A percentile compares a stretch with the other conserved stretches of the same genome.
These are phyloP conservation scores for Ceratoteleas bidentatus DNA, from an alignment of 1,140 invertebrate genomes.

Conservation along the genomic window DNA sequence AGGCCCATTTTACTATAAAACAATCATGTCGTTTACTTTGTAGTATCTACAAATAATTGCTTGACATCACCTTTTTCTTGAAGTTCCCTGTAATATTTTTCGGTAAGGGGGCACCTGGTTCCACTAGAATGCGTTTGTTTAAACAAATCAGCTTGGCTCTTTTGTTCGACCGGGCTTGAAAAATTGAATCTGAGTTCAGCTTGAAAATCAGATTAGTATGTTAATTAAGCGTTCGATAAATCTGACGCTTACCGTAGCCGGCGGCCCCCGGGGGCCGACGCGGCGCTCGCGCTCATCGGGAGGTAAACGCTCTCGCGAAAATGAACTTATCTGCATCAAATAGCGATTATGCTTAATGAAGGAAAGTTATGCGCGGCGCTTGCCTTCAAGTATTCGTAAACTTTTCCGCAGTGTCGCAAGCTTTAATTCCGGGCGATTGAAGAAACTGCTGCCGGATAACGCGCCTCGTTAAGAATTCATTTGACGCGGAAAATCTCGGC, in stretches of 20 bases:
- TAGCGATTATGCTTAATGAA: slow-evolving; percentile 76
- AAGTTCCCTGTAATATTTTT: no score
- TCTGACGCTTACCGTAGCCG: slow-evolving; percentile 69
- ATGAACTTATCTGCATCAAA: slow-evolving; percentile 76
- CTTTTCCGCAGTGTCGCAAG: slow-evolving; percentile 70
- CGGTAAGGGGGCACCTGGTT: no score
- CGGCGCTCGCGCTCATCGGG: slow-evolving; percentile 59
- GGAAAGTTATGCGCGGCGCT: slow-evolving; percentile 71
- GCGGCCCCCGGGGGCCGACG: slow-evolving; percentile 44
- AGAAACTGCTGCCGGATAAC: slow-evolving; percentile 68
- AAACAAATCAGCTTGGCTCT: slow-evolving; percentile 29
- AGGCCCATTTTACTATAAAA: no score
- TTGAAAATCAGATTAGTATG: slow-evolving; percentile 72
- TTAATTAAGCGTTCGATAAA: slow-evolving; percentile 74
- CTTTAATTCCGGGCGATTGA: slow-evolving; percentile 72
- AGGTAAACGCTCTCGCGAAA: slow-evolving; percentile 71
- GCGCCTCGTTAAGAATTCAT: slow-evolving; percentile 72
- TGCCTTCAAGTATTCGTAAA: slow-evolving; percentile 69
- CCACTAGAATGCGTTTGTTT: slow-evolving; percentile 21
- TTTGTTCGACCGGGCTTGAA: slow-evolving; percentile 42
- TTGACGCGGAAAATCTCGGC: slow-evolving; percentile 59
- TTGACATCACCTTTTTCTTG: no score
- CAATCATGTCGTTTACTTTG: no score
- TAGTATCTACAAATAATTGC: no score
- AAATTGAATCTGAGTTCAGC: slow-evolving; percentile 65